These are phyloP conservation scores for Micronycteris hirsuta DNA, from an alignment of 2,113 vertebrate species.

Conservation along the genomic window DNA sequence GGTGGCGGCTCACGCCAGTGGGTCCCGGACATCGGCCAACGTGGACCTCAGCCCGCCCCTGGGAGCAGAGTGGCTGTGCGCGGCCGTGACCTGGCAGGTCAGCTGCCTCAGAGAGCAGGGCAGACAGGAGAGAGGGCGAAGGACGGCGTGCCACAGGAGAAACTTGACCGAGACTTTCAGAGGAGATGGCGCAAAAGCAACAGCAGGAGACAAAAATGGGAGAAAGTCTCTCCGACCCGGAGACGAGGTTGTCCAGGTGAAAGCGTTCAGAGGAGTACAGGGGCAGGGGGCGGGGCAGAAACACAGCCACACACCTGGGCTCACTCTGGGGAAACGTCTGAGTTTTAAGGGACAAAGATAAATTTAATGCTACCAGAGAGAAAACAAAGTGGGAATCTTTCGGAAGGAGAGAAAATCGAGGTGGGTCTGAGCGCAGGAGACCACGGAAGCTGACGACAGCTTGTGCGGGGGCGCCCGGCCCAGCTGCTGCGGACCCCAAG, in stretches of 20 bases:
- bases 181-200: background rate
- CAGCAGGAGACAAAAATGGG: background rate
- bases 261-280: background rate
- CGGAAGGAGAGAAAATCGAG: no score
- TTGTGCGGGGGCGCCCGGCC: no score
- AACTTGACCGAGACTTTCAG: background rate
- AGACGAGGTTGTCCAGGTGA: background rate
- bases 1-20: background rate
- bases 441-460: background rate
- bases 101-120: background rate
- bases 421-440: background rate
- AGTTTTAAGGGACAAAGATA: background rate
- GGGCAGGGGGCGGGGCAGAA: background rate
- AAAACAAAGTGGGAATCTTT: background rate
- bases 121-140: background rate
- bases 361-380: background rate
- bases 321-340: no score
- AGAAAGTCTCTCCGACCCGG: background rate
- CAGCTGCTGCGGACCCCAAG: no score
- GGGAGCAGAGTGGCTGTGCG: no score
- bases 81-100: accelerated
- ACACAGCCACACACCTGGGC: background rate
- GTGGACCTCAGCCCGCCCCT: background rate
- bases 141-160: background rate
- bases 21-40: background rate